Percentiles rank a stretch among this genome's conserved stretches.
Conservation (phyloP, 2,113 vertebrate genomes). For the Scytalopus superciliaris region DNA sequence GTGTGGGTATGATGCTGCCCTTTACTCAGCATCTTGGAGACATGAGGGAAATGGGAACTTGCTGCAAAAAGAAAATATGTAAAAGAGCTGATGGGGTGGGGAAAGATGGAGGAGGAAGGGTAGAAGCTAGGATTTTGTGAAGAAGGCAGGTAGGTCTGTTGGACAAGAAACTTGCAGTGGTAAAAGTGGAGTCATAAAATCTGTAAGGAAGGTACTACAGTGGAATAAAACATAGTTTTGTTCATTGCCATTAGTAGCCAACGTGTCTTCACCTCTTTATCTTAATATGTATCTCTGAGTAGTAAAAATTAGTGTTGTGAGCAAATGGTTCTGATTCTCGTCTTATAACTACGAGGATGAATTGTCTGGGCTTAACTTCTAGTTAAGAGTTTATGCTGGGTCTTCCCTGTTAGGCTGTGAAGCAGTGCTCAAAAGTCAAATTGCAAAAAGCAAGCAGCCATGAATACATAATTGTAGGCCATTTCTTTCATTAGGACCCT, state of each 20-base stretch:
- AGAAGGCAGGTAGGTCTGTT: neutral
- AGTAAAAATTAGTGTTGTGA: neutral
- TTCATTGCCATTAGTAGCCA: neutral
- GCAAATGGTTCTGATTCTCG: neutral
- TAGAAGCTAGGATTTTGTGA: neutral
- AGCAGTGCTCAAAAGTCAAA: neutral
- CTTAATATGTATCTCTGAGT: neutral
- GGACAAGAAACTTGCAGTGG: neutral
- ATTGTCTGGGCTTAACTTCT: neutral
- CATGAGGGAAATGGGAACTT: neutral
- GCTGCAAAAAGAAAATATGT: rapidly evolving
- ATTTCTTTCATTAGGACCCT: neutral
- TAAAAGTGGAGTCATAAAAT: neutral
- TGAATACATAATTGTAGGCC: neutral
- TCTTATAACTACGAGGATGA: rapidly evolving
- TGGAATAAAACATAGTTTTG: neutral
- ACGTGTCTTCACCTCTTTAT: neutral
- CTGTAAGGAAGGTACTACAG: neutral
- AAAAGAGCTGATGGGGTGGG: neutral
- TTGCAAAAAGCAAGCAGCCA: neutral
- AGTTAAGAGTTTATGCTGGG: neutral
- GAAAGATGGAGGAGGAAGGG: neutral
- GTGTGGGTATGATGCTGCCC: neutral
- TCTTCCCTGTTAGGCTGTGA: neutral
- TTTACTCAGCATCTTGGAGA: neutral